phyloP scores from a whole-genome alignment of 2,113 vertebrate species.

The Tretioscincus oriximinensis region DNA sequence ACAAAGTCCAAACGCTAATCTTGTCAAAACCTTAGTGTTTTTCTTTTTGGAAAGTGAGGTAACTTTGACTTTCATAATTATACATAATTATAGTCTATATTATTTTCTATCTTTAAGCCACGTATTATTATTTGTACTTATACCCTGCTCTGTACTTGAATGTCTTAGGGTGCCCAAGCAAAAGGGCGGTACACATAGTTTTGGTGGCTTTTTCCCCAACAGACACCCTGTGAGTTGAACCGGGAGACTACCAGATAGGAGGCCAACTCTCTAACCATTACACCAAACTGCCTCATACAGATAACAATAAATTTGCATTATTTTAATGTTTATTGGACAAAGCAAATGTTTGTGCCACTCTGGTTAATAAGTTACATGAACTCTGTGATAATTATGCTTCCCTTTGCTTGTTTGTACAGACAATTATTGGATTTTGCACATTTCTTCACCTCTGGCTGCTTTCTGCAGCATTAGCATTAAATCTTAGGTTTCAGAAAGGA shows the following conservation, averaged over 20 bases:
- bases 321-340: not conserved
- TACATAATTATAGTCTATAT: too few relatives aligned
- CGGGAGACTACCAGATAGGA: too few relatives aligned
- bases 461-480: not conserved
- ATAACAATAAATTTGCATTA: too few relatives aligned
- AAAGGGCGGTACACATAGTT: too few relatives aligned
- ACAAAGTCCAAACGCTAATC: slow-evolving; percentile 94
- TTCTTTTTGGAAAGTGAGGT: slow-evolving; percentile 99
- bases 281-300: too few relatives aligned
- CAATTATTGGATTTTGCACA: not conserved
- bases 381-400: not conserved
- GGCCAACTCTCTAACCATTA: too few relatives aligned
- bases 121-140: too few relatives aligned
- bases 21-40: slow-evolving; percentile 98
- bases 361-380: not conserved
- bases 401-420: not conserved
- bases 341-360: not conserved
- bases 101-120: too few relatives aligned
- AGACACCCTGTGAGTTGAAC: too few relatives aligned
- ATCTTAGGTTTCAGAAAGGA: not conserved
- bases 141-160: too few relatives aligned
- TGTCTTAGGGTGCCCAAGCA: too few relatives aligned
- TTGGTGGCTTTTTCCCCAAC: too few relatives aligned
- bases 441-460: not conserved
- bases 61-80: not conserved